Evolutionary conservation across 2,888 invertebrate species (phyloP).

Genomic region (Papilio protenor): DNA sequence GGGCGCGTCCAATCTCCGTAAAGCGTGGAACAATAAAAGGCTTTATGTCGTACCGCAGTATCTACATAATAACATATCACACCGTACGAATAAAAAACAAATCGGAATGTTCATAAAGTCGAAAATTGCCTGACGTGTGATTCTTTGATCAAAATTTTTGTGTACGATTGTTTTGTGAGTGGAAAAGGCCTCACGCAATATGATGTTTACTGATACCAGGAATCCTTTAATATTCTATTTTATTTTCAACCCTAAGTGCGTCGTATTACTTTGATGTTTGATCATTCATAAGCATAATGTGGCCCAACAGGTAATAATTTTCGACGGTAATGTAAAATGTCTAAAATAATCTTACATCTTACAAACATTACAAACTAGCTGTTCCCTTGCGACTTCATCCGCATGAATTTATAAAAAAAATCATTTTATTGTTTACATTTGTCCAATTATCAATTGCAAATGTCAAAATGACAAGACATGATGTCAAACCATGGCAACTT

Average conservation of each 20-base stretch:
- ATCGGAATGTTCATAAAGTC: constrained; percentile 31
- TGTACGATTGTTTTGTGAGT: constrained; percentile 43
- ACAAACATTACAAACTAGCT: background rate
- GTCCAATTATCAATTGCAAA: no score
- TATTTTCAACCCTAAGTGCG: constrained; percentile 3
- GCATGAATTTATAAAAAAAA: no score
- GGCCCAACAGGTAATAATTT: background rate
- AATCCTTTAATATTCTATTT: constrained; percentile 2
- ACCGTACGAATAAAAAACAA: constrained; percentile 38
- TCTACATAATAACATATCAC: constrained; percentile 42
- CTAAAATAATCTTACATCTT: background rate
- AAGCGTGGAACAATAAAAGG: constrained; percentile 51
- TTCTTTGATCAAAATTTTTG: constrained; percentile 38
- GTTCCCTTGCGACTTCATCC: no score
- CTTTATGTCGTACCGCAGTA: constrained; percentile 46
- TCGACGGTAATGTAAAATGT: background rate
- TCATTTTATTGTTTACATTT: no score
- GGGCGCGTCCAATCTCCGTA: constrained; percentile 49
- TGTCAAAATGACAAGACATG: no score
- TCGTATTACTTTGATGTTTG: background rate
- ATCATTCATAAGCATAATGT: background rate
- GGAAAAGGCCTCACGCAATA: constrained; percentile 35
- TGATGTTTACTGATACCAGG: constrained; percentile 17
- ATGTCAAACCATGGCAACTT: no score
- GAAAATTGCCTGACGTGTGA: constrained; percentile 29